Base-by-base conservation (phyloP, 2,113 vertebrate species). In the Eubucco bourcierii region DNA sequence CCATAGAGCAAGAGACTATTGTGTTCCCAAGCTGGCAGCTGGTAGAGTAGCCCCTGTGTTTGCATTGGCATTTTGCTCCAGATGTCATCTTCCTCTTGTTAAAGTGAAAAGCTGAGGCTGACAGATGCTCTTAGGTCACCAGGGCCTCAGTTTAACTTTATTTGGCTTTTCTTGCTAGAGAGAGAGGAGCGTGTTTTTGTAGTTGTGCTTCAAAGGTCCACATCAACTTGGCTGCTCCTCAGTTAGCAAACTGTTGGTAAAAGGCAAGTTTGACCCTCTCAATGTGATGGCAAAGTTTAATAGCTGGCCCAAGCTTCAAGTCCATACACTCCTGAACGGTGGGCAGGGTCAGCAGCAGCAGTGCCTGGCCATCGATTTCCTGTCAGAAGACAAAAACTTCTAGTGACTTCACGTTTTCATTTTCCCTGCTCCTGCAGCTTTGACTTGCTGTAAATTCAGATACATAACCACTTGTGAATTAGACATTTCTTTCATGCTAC, bases 311-410 rank as follows among this genome's bases (percentile, higher is more conserved):
- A 92, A 99, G 97, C 97, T 99, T 99, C 96, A 99, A 98, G 97
- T 99, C 99, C 99, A 99, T 99, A 91, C 99, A 99, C 97, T 99
- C 99, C 96, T 99, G 99, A 90, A 99, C 98, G 4, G 99, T 99
- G 20, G 99, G 99, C 80, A 99, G 98, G 73, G 99, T 99, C 78
- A 99, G 98, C 93, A 99, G 98, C 84, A 99, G 98, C 81, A 99
- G 97, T 14, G 99, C 99, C 95, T 99, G 99, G 81, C 99, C 99
- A n/a, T 99, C 99, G 9, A 99, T 99, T 96, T 99, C 99, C 99
- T 99, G 94, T 66, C 92, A 96, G 91, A 61, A 95, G 50, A 97
- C 55, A 97, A 95, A 96, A 87, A 68, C 67, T 87, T 79, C 79
- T 1, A 89, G 39, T 61, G 64, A 85, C 25, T 83, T 82, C 16